Evolutionary conservation across 1,140 invertebrate species (phyloP).

Genomic region (Psix sp.): DNA sequence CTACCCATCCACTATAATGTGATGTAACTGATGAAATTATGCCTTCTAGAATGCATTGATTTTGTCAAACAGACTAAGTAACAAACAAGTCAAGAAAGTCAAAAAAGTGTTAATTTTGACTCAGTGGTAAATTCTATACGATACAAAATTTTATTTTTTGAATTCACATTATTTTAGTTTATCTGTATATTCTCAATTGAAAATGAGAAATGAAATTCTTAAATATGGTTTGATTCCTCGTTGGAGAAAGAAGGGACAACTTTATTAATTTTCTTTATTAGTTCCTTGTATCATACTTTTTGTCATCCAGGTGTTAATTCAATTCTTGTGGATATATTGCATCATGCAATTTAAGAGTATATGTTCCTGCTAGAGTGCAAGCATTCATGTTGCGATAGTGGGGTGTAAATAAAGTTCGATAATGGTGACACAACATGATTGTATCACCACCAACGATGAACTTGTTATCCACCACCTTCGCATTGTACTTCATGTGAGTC

Average conservation of each 20-base stretch:
- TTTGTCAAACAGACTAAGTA: too few relatives aligned
- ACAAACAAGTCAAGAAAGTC: too few relatives aligned
- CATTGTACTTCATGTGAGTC: background rate
- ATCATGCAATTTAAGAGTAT: constrained; percentile 18
- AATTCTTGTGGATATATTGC: constrained; percentile 49
- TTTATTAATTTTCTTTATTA: constrained; percentile 85
- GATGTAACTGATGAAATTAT: too few relatives aligned
- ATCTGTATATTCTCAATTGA: too few relatives aligned
- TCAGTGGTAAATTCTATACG: too few relatives aligned
- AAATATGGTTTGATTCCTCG: constrained; percentile 42
- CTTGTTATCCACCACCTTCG: constrained; percentile 3
- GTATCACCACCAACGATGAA: constrained; percentile 28
- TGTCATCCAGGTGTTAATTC: constrained; percentile 61
- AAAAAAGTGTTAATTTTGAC: too few relatives aligned
- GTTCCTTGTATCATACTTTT: constrained; percentile 61
- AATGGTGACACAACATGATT: constrained; percentile 65
- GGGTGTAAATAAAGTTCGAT: constrained; percentile 71
- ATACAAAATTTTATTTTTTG: too few relatives aligned
- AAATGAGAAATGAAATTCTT: background rate
- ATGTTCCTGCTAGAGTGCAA: constrained; percentile 29
- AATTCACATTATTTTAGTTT: too few relatives aligned
- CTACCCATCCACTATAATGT: too few relatives aligned
- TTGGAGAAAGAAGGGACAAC: constrained; percentile 82
- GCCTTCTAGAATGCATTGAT: too few relatives aligned
- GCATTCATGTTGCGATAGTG: constrained; percentile 35